A percentile compares a stretch with the other conserved stretches of the same genome.
phyloP scores from a whole-genome alignment of 2,797 vertebrate species.

The Pyrrhura leucotis region DNA sequence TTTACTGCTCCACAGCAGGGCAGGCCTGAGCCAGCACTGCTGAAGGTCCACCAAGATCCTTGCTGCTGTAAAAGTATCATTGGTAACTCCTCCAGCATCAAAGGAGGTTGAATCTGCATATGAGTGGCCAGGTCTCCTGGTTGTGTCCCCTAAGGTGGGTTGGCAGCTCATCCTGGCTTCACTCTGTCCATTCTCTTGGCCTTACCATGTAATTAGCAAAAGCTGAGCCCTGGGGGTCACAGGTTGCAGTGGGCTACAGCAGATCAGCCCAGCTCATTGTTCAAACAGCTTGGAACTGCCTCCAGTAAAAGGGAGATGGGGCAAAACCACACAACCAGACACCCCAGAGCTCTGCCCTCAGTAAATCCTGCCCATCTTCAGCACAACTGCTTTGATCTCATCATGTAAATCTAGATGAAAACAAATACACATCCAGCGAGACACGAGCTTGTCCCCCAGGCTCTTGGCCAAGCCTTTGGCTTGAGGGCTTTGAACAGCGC shows the following conservation, averaged over 20 bases:
- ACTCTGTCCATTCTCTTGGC: not conserved
- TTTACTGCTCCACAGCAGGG: not conserved
- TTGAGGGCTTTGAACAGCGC: conserved; percentile 3
- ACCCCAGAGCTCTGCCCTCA: not conserved
- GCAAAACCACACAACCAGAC: not conserved
- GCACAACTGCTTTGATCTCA: conserved; percentile 44
- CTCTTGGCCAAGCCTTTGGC: conserved; percentile 10
- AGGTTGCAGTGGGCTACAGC: not conserved
- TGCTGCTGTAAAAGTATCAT: not conserved
- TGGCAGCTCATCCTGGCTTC: not conserved
- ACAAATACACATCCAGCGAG: conserved; percentile 1
- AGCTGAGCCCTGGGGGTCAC: not conserved
- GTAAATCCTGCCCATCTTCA: not conserved
- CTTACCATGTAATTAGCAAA: not conserved
- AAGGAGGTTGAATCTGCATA: not conserved
- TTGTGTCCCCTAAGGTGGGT: not conserved
- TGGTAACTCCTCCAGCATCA: not conserved
- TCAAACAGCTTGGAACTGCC: not conserved
- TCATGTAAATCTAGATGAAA: not conserved
- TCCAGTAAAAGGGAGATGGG: not conserved
- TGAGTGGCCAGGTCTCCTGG: not conserved
- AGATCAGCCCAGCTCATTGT: not conserved
- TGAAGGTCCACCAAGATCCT: not conserved
- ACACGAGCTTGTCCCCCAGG: not conserved
- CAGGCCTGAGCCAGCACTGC: accelerated